A percentile compares a stretch with the other conserved stretches of the same genome.
These are phyloP conservation scores for Campoplex capitator DNA, from an alignment of 2,888 invertebrate species.

Conservation along the genomic window DNA sequence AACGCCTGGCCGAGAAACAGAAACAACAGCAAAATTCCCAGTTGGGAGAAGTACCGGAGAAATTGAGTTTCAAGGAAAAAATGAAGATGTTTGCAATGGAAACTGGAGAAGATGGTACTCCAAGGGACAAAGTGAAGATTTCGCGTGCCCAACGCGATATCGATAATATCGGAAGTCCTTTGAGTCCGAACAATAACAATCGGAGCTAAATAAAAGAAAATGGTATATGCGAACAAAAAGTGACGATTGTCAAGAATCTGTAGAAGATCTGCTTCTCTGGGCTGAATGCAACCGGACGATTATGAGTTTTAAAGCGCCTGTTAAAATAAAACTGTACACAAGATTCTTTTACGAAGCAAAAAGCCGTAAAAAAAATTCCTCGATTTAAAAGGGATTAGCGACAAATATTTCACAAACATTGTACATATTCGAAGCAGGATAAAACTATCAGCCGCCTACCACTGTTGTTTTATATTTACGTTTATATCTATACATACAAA, in stretches of 20 bases:
- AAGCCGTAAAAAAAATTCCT: constrained; percentile 50
- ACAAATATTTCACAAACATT: constrained; percentile 67
- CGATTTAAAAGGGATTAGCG: constrained; percentile 67
- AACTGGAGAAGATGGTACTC: constrained; percentile 96
- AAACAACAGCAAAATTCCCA: constrained; percentile 87
- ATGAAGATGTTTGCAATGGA: constrained; percentile 99
- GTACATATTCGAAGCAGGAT: constrained; percentile 69
- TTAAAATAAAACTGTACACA: constrained; percentile 34
- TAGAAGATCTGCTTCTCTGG: constrained; percentile 30
- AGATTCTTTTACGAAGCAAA: constrained; percentile 33
- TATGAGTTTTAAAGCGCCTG: constrained; percentile 35
- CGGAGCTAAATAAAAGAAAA: constrained; percentile 65
- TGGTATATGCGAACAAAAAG: background rate
- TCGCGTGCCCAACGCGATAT: constrained; percentile 98
- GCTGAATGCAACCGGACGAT: constrained; percentile 36
- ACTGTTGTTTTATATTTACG: constrained; percentile 72
- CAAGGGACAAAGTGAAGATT: constrained; percentile 97
- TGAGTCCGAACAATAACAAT: constrained; percentile 74
- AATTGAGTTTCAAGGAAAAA: constrained; percentile 98
- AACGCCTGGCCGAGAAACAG: constrained; percentile 93
- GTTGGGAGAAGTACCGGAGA: constrained; percentile 92
- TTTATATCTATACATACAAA: constrained; percentile 64
- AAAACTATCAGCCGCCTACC: constrained; percentile 66
- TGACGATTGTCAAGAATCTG: background rate
- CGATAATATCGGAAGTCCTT: constrained; percentile 88